Evolutionary conservation across 2,888 invertebrate genomes (phyloP), one percentile per base, ranked within the genome.

Genomic region (Drosophila monieri): DNA sequence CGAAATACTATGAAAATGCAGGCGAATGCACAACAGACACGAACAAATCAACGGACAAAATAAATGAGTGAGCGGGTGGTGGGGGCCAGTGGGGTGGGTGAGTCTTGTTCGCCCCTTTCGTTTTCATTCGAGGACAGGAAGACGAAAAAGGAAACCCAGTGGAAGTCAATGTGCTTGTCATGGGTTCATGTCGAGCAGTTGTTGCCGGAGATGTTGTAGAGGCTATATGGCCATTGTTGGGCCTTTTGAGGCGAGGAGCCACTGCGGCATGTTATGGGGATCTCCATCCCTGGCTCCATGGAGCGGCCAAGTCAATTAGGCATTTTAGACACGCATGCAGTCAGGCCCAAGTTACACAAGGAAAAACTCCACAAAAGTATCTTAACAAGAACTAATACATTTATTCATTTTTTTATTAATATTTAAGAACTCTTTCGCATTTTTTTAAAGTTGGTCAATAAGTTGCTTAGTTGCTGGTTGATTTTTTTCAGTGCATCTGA

Each of bases 261-360:
- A 57, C 68, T 77, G 60, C 61, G 62, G 73, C 69, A 69, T 59
- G 64, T 69, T 76, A 70, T 71, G 72, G 54, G 54, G 53, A 54
- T 37, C 48, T 46, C 12, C 41, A 23, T 51, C 52, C 18, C 37
- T 37, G 37, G 30, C 46, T 46, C 27, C 68, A 15, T 27, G 25
- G 48, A 59, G 70, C 21, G 21, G 46, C 59, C 44, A 54, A 81
- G 78, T 87, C 81, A 84, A 88, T 84, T 88, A 79, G 74, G 71
- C 84, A 88, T 77, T 84, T 83, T 85, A 69, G 79, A 86, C 83
- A 84, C 88, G 83, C 80, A 88, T 83, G 88, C 85, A 78, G 37
- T 15, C 48, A 6, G 39, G 39, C 46, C 35, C 14, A 35, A 48
- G 39, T 23, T 18, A 43, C 60, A 60, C 47, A 43, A 10, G n/a